Conservation (phyloP, 2,113 vertebrate species). For the Tenebrosternarchus preto region DNA sequence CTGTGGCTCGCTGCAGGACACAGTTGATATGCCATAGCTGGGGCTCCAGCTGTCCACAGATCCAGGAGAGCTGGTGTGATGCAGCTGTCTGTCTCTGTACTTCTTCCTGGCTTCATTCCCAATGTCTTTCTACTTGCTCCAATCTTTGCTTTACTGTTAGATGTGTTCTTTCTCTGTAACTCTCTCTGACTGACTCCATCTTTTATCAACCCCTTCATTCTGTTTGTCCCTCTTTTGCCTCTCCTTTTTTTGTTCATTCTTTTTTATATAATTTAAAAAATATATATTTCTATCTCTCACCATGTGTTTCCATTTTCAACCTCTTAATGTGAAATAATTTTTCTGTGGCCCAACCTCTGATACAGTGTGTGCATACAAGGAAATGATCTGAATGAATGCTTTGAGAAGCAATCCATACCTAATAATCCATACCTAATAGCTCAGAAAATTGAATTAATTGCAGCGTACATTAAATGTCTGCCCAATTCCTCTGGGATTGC, state of each 20-base stretch:
- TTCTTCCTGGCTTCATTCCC: neutral
- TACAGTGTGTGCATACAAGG: conserved; percentile 51
- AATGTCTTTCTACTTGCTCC: neutral
- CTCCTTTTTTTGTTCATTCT: neutral
- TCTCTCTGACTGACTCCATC: neutral
- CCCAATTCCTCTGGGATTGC: neutral
- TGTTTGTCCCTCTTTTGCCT: neutral
- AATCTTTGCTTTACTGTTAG: neutral
- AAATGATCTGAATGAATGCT: conserved; percentile 64
- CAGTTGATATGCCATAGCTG: neutral
- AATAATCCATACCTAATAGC: conserved; percentile 66
- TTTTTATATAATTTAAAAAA: neutral
- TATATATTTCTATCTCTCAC: neutral
- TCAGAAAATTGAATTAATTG: conserved; percentile 66
- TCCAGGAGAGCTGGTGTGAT: neutral
- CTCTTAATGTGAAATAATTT: conserved; percentile 62
- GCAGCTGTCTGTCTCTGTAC: neutral
- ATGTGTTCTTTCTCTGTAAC: neutral
- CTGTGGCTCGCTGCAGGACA: neutral
- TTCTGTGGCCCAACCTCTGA: conserved; percentile 66
- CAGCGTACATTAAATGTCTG: conserved; percentile 39
- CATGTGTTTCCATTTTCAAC: conserved; percentile 33
- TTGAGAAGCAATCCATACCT: conserved; percentile 64
- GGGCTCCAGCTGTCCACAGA: neutral
- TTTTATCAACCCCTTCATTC: neutral